A percentile compares a stretch with the other conserved stretches of the same genome.
Evolutionary conservation across 2,888 invertebrate genomes (phyloP).

Genomic region (Lucinisca nassula): DNA sequence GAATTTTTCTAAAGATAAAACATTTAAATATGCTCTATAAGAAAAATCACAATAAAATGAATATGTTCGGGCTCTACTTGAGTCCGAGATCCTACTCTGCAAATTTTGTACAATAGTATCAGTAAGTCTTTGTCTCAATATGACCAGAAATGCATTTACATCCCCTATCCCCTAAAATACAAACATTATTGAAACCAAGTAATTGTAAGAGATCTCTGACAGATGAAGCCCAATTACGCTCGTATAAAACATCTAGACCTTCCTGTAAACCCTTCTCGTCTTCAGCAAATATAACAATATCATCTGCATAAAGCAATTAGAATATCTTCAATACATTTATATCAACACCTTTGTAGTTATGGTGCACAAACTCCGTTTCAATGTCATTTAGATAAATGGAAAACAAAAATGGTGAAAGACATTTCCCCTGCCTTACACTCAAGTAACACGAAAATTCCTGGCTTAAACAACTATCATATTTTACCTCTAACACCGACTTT

Average conservation of each 20-base stretch:
- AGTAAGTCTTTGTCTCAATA: not conserved
- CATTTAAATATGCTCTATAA: not conserved
- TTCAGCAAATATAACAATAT: not conserved
- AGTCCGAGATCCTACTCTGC: not conserved
- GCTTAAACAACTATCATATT: not conserved
- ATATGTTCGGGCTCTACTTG: not conserved
- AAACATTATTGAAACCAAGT: not conserved
- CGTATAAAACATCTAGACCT: not conserved
- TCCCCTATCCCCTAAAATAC: not conserved
- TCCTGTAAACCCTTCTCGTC: not conserved
- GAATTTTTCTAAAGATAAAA: not conserved
- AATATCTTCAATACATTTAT: not conserved
- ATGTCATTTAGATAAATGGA: conserved; percentile 21
- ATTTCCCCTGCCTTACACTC: conserved; percentile 22
- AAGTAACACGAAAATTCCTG: not conserved
- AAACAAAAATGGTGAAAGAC: conserved; percentile 20
- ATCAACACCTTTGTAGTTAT: conserved; percentile 5
- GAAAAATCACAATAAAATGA: not conserved
- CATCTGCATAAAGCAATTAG: not conserved
- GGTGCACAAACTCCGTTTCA: not conserved
- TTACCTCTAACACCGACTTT: not conserved
- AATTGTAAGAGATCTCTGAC: not conserved
- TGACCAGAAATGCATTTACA: not conserved
- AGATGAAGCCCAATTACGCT: not conserved
- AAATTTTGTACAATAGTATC: not conserved